phyloP scores from a whole-genome alignment of 2,797 vertebrate species.

The Molossus molossus region DNA sequence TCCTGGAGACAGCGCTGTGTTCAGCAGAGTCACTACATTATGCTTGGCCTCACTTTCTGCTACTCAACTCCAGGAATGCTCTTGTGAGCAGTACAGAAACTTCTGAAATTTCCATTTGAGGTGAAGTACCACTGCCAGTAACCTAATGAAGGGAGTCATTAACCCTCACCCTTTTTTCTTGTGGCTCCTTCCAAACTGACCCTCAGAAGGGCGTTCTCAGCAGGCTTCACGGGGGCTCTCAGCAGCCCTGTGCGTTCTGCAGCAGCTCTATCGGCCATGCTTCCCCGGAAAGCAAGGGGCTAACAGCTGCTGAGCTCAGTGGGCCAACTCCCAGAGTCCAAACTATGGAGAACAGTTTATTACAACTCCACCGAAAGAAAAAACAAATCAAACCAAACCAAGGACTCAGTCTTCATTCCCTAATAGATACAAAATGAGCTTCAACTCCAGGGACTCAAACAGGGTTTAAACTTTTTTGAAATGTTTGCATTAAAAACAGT shows the following conservation, averaged over 20 bases:
- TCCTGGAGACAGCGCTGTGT: conserved; percentile 81
- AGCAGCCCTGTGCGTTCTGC: background rate
- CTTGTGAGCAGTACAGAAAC: conserved; percentile 78
- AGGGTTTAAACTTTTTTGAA: conserved; percentile 57
- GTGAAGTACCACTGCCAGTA: conserved; percentile 74
- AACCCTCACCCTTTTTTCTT: conserved; percentile 75
- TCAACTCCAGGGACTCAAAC: conserved; percentile 50
- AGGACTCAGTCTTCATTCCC: conserved; percentile 5
- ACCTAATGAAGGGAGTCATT: conserved; percentile 71
- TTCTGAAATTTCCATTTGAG: conserved; percentile 86
- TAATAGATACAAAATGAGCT: conserved; percentile 68
- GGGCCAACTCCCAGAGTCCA: conserved; percentile 44
- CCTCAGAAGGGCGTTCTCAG: conserved; percentile 72
- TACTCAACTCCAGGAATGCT: conserved; percentile 84
- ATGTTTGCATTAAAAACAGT: conserved; percentile 72
- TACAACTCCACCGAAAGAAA: conserved; percentile 36
- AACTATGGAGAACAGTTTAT: conserved; percentile 32
- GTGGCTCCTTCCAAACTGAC: conserved; percentile 73
- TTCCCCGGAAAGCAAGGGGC: conserved; percentile 5
- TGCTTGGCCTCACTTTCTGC: conserved; percentile 82
- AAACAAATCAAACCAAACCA: conserved; percentile 51
- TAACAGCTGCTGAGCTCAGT: background rate
- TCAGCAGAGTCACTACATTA: conserved; percentile 80
- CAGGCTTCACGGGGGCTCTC: conserved; percentile 38
- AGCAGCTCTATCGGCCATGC: background rate